Conservation (phyloP, 1,140 invertebrate genomes). For the Catajapyx aquilonaris region DNA sequence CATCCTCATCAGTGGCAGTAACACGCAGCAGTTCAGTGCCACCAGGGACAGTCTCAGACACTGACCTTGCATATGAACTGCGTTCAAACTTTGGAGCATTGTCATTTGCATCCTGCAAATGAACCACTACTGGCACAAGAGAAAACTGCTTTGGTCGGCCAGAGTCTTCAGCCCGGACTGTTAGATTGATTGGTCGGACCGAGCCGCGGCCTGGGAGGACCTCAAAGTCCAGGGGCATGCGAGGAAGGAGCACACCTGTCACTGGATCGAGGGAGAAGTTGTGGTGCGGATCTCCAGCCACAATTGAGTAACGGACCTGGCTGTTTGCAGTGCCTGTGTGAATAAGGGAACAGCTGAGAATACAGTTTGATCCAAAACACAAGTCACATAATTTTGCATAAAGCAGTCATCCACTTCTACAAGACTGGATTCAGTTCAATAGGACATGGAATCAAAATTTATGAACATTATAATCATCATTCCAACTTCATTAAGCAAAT, state of each 20-base stretch:
- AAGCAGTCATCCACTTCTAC: too few species aligned
- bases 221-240: slow-evolving; percentile 57
- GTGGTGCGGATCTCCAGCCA: slow-evolving; percentile 39
- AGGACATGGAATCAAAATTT: too few species aligned
- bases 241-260: slow-evolving; percentile 44
- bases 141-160: slow-evolving; percentile 52
- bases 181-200: slow-evolving; percentile 48
- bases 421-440: too few species aligned
- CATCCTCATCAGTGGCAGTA: slow-evolving; percentile 59
- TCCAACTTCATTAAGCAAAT: not conserved
- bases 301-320: slow-evolving; percentile 57
- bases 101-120: slow-evolving; percentile 74
- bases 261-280: slow-evolving; percentile 65
- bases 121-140: slow-evolving; percentile 51
- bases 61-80: slow-evolving; percentile 43
- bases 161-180: slow-evolving; percentile 54
- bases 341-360: too few species aligned
- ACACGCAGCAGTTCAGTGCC: slow-evolving; percentile 42
- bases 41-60: slow-evolving; percentile 58
- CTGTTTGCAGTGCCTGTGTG: slow-evolving; percentile 58
- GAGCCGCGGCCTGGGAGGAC: slow-evolving; percentile 25
- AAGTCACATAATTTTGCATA: too few species aligned
- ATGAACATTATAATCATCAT: too few species aligned
- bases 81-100: slow-evolving; percentile 59
- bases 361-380: too few species aligned